phyloP scores from a whole-genome alignment of 1,140 invertebrate species.

The Chymomyza costata region DNA sequence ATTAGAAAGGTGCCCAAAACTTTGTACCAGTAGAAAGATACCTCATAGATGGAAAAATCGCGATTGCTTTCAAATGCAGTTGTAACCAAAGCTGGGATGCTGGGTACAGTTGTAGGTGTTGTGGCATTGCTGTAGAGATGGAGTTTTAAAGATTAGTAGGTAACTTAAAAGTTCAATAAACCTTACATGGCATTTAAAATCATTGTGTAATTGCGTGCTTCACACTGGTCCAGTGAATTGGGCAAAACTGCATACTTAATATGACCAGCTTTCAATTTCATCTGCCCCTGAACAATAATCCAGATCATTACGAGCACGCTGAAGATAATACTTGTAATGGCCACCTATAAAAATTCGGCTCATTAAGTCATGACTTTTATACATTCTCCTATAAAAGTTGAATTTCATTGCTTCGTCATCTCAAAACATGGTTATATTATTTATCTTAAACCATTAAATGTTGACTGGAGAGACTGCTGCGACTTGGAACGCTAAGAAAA shows the following conservation, averaged over 20 bases:
- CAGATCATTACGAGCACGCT: slow-evolving; percentile 83
- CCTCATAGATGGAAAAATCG: slow-evolving; percentile 77
- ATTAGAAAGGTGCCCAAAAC: slow-evolving; percentile 79
- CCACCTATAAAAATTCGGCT: too few relatives aligned
- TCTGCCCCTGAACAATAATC: slow-evolving; percentile 86
- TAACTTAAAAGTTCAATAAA: too few relatives aligned
- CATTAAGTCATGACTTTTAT: too few relatives aligned
- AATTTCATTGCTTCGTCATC: too few relatives aligned
- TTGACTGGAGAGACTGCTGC: too few relatives aligned
- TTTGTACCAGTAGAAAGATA: slow-evolving; percentile 81
- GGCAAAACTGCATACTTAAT: slow-evolving; percentile 77
- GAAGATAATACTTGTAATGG: slow-evolving; percentile 80
- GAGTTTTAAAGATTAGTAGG: not conserved
- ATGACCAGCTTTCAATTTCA: slow-evolving; percentile 79
- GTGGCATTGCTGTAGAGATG: slow-evolving; percentile 10
- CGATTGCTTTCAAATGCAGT: slow-evolving; percentile 55
- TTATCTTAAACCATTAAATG: too few relatives aligned
- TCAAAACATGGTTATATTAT: too few relatives aligned
- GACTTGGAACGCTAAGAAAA: too few relatives aligned
- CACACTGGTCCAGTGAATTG: slow-evolving; percentile 79
- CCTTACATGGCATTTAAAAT: slow-evolving; percentile 47
- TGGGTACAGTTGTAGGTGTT: not conserved
- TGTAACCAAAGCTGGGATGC: slow-evolving; percentile 32
- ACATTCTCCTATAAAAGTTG: too few relatives aligned
- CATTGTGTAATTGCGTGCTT: slow-evolving; percentile 57